Evolutionary conservation across 2,888 invertebrate genomes (phyloP).

Genomic region (Drosophila maculinotata): DNA sequence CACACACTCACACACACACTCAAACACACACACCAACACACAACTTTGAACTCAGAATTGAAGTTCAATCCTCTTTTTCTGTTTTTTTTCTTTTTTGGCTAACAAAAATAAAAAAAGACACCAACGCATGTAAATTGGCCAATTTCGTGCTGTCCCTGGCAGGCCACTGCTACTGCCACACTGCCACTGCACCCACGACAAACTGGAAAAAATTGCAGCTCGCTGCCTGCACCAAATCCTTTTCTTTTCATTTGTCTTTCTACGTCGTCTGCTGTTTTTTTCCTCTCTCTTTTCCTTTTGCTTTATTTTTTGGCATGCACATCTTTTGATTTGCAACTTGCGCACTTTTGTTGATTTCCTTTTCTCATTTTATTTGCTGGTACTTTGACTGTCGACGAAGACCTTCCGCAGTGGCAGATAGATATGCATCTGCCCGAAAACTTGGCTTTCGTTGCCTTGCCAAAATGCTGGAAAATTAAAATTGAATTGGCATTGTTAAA

Average conservation of each 20-base stretch:
- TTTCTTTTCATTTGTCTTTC: constrained; percentile 58
- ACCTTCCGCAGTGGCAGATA: constrained; percentile 22
- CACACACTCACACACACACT: constrained; percentile 12
- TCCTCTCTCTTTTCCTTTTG: background rate
- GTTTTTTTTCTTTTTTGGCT: constrained; percentile 41
- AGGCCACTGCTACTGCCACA: too few relatives aligned
- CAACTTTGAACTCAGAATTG: constrained; percentile 55
- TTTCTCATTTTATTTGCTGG: constrained; percentile 54
- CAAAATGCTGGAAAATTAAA: constrained; percentile 64
- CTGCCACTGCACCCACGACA: constrained; percentile 15
- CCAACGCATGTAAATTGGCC: constrained; percentile 80
- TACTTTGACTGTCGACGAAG: constrained; percentile 58
- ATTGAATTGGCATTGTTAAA: constrained; percentile 39
- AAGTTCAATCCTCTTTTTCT: constrained; percentile 65
- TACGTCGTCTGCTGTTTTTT: constrained; percentile 6
- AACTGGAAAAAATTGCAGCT: constrained; percentile 36
- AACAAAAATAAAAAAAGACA: constrained; percentile 37
- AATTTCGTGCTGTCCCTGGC: constrained; percentile 62
- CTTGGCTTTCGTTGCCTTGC: constrained; percentile 39
- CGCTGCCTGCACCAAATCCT: constrained; percentile 54
- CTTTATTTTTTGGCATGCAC: constrained; percentile 15
- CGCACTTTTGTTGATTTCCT: constrained; percentile 62
- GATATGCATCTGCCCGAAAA: constrained; percentile 36
- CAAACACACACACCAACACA: constrained; percentile 23
- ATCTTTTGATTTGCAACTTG: constrained; percentile 70